A percentile compares a stretch with the other conserved stretches of the same genome.
Conservation (phyloP, 2,113 vertebrate species). For the Phyllopteryx taeniolatus region DNA sequence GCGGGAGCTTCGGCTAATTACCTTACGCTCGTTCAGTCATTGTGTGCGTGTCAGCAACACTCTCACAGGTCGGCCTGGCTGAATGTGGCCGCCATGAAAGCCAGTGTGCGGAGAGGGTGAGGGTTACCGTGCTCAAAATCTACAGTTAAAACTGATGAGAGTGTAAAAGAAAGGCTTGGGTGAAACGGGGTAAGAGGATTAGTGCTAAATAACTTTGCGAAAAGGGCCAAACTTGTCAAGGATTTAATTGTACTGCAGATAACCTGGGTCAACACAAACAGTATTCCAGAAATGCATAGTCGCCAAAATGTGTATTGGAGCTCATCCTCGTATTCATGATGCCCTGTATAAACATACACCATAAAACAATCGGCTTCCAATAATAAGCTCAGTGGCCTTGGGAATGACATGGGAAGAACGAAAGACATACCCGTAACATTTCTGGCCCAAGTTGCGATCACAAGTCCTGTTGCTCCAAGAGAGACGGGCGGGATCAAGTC, state of each 20-base stretch:
- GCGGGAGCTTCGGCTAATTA: constrained; percentile 48
- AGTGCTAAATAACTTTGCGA: not conserved
- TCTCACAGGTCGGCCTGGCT: constrained; percentile 15
- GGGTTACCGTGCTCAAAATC: constrained; percentile 15
- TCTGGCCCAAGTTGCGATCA: no score
- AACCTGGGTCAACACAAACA: not conserved
- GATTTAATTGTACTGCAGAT: not conserved
- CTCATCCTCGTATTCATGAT: no score
- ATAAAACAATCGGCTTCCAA: no score
- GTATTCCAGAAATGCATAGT: not conserved
- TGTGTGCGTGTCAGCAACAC: constrained; percentile 42
- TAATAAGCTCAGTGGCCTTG: no score
- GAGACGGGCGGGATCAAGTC: no score
- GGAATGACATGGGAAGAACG: no score
- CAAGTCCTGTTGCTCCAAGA: no score
- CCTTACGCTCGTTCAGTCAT: constrained; percentile 48
- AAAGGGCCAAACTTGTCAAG: not conserved
- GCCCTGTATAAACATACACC: no score
- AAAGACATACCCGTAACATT: no score
- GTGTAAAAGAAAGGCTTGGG: not conserved
- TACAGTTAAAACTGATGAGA: constrained; percentile 9
- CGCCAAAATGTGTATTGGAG: not conserved
- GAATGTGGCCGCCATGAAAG: constrained; percentile 12
- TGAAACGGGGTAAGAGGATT: not conserved
- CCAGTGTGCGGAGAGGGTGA: constrained; percentile 17